phyloP scores from a whole-genome alignment of 2,888 invertebrate genomes.

The Sarcophaga subvicina region DNA sequence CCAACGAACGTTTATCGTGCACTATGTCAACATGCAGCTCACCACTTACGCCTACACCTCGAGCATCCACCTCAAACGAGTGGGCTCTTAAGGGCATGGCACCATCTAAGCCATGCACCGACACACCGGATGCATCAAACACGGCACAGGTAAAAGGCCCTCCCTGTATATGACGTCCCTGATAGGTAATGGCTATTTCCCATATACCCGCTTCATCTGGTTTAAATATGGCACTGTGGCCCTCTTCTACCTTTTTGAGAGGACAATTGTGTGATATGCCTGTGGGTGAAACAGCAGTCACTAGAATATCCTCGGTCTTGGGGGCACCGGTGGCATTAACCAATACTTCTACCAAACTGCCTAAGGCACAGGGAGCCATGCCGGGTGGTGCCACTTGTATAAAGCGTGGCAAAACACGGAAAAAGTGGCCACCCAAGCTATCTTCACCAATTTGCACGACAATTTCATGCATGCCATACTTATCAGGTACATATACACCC shows the following conservation, averaged over 20 bases:
- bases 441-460: conserved; percentile 86
- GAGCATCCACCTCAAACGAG: conserved; percentile 90
- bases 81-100: conserved; percentile 93
- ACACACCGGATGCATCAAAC: conserved; percentile 95
- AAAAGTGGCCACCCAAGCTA: conserved; percentile 86
- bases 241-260: conserved; percentile 92
- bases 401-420: conserved; percentile 93
- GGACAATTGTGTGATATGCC: conserved; percentile 92
- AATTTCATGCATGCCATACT: conserved; percentile 96
- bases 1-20: conserved; percentile 92
- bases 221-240: conserved; percentile 97
- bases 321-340: conserved; percentile 93
- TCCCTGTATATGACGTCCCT: conserved; percentile 97
- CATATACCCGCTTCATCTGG: conserved; percentile 98
- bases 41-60: conserved; percentile 92
- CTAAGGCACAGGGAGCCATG: conserved; percentile 97
- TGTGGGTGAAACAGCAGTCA: conserved; percentile 95
- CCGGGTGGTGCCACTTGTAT: conserved; percentile 94
- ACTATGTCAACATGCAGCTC: conserved; percentile 95
- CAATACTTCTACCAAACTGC: conserved; percentile 97
- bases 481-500: conserved; percentile 93
- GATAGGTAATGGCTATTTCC: conserved; percentile 97
- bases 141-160: conserved; percentile 98
- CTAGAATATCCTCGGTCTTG: conserved; percentile 91
- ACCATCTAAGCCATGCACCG: conserved; percentile 90